Evolutionary conservation across 2,113 vertebrate genomes (phyloP), one percentile per base, ranked within the genome.

Genomic region (Martes martes): DNA sequence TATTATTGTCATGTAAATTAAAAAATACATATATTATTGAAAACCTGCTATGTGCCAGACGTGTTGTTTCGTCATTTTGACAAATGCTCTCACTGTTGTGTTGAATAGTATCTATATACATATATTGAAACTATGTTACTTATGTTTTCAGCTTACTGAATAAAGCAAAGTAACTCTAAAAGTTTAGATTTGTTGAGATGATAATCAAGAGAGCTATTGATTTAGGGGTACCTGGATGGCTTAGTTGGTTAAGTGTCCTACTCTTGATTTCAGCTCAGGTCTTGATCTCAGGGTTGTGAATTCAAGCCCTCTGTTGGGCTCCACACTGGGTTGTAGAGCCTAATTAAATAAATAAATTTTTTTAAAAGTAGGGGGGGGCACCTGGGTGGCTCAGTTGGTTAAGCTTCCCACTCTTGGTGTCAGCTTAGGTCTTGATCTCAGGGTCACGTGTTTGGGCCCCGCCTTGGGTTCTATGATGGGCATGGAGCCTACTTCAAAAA

Each of bases 81-180:
- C n/a, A 84, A 76, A 95, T 84, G 7, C 15, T 94, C 26, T 50
- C 55, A 18, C 16, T 88, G 6, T 82, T 91, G 9, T 82, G 33
- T 39, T 95, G 18, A 10, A 13, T 52, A 76, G 6, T 74, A 45
- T 55, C 52, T 55, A 18, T 55, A 55, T 55, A 55, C 52, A 91
- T 45, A 6, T 74, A 26, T 45, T 71, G 36, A 85, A 96, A 61
- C 4, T 63, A 19, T 92, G 26, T 89, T 89, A n/a, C 47, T 86
- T 96, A 94, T 65, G 23, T 92, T 97, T 94, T 96, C 55, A 91
- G 16, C 65, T 91, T 65, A 73, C 15, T 85, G 14, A 96, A 26
- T 92, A 90, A 79, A 95, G 55, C 52, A 92, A 59, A 96, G 33
- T 33, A 94, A 65, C 13, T 23, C 11, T 83, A 45, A 50, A 65